A percentile compares a stretch with the other conserved stretches of the same genome.
Conservation (phyloP, 2,888 invertebrate species). For the Pinctada fucata region DNA sequence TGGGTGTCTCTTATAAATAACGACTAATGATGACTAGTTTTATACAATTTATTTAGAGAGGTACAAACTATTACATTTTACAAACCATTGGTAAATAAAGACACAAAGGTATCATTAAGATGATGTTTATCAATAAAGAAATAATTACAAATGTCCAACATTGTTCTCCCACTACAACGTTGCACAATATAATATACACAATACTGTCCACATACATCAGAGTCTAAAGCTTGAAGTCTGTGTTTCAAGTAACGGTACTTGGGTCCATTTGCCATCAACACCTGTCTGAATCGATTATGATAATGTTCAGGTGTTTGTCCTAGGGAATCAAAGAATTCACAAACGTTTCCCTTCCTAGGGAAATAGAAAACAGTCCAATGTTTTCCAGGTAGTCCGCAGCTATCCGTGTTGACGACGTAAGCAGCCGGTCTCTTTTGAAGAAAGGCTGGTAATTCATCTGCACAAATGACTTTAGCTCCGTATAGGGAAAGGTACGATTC, state of each 20-base stretch:
- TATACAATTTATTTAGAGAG: neutral
- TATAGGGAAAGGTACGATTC: neutral
- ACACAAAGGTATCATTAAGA: neutral
- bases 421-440: neutral
- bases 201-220: neutral
- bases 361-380: conserved; percentile 8
- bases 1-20: conserved; percentile 1
- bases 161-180: neutral
- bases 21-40: neutral
- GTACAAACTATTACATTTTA: neutral
- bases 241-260: neutral
- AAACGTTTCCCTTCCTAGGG: neutral
- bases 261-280: neutral
- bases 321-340: neutral
- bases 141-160: too few relatives aligned
- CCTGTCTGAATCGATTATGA: neutral
- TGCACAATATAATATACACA: neutral
- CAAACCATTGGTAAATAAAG: neutral
- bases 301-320: conserved; percentile 4
- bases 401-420: conserved; percentile 1
- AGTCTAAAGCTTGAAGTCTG: too few relatives aligned
- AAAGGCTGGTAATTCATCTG: neutral
- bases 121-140: neutral
- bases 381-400: neutral
- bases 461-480: neutral